These are phyloP conservation scores for Myrmecophaga tridactyla DNA, from an alignment of 2,113 vertebrate genomes.

Conservation along the genomic window DNA sequence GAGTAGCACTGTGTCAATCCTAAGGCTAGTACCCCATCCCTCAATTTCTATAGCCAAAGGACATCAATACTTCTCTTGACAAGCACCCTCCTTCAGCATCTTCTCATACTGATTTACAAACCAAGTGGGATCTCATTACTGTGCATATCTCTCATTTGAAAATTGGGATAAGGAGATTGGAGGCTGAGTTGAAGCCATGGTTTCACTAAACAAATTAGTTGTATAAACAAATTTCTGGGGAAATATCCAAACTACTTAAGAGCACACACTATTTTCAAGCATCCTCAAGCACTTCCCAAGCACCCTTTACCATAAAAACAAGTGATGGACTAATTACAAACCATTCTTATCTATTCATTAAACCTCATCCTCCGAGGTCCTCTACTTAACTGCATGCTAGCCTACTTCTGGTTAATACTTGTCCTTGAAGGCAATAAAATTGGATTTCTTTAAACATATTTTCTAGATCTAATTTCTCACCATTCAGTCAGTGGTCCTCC, in stretches of 20 bases:
- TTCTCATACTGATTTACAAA: background rate
- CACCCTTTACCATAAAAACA: conserved; percentile 58
- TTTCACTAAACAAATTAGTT: conserved; percentile 32
- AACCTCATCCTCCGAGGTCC: conserved; percentile 37
- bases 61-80: rapidly evolving
- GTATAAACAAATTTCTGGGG: conserved; percentile 49
- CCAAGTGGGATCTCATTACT: background rate
- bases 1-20: background rate
- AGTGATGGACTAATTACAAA: conserved; percentile 64
- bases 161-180: background rate
- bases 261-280: conserved; percentile 30
- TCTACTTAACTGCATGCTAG: background rate
- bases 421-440: conserved; percentile 42
- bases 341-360: conserved; percentile 61
- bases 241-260: conserved; percentile 34
- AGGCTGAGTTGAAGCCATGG: background rate
- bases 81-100: rapidly evolving
- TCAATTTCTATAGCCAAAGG: rapidly evolving
- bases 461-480: conserved; percentile 45
- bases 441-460: conserved; percentile 40
- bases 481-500: conserved; percentile 51
- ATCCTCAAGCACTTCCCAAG: conserved; percentile 43
- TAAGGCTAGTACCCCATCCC: rapidly evolving
- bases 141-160: background rate
- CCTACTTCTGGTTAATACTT: conserved; percentile 3